These are phyloP conservation scores for Catocala nupta DNA, from an alignment of 2,888 invertebrate genomes.

Conservation along the genomic window DNA sequence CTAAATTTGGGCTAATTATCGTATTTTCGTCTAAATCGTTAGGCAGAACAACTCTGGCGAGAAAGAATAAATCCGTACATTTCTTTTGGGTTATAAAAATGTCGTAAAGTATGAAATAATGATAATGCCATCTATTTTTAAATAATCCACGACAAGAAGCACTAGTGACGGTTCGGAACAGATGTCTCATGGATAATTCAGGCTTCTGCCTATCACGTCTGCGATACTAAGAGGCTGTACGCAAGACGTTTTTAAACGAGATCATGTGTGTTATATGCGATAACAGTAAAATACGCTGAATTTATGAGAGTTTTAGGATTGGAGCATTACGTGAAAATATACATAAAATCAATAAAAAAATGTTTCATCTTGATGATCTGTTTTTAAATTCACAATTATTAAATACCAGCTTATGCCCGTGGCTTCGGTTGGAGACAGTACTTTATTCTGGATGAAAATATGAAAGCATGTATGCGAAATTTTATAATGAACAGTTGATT, in stretches of 20 bases:
- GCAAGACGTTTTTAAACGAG: no score
- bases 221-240: background rate
- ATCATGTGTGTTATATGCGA: no score
- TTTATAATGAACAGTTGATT: no score
- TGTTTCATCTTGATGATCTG: no score
- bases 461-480: no score
- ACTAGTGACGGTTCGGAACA: conserved; percentile 24
- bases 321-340: background rate
- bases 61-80: background rate
- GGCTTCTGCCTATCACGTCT: conserved; percentile 17
- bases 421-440: no score
- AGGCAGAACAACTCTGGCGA: background rate
- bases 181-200: conserved; percentile 51
- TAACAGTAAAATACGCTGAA: no score
- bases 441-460: no score
- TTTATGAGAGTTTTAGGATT: background rate
- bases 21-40: conserved; percentile 26
- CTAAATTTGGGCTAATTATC: conserved; percentile 40
- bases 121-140: background rate
- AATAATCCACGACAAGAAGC: conserved; percentile 4
- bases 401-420: no score
- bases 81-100: background rate
- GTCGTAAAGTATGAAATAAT: background rate
- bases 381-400: no score
- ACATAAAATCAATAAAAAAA: background rate